Base-by-base conservation (phyloP, 1,140 invertebrate genomes). In the Cydia fagiglandana region DNA sequence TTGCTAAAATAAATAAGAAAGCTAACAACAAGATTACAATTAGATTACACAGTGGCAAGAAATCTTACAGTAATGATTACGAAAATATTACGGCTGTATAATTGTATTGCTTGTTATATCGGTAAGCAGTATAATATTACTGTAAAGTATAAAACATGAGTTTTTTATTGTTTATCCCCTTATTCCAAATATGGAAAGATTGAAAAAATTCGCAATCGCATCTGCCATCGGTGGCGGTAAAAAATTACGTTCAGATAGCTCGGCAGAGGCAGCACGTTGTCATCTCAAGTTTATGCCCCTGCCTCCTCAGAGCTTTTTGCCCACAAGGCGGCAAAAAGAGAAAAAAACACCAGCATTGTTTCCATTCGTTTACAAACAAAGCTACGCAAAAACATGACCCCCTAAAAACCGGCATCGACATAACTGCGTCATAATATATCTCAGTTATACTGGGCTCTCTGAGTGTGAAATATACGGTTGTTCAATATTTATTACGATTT, bases 391-490 rank as follows among this genome's bases (percentile, higher is more conserved):
- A 89, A 88, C 84, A 80, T 77, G 74, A 80, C 82, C 77, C 83
- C 86, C 79, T 81, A 88, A 88, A 87, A 87, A 87, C 79, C 64
- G 38, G 77, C 77, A 78, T 82, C 84, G 83, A 86, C 80, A 86
- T 83, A 86, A 78, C 74, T 79, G 80, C 80, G 88, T 88, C 88
- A 90, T 88, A 88, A 90, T 89, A 90, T 89, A 91, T 91, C 87
- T 86, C 83, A 84, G 85, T 89, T 89, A 70, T 70, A 87, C 83
- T 30, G 82, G 79, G 80, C 83, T 82, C 84, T 73, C 75, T 85
- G 86, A 91, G 90, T 91, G 90, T 90, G 86, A 91, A 90, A 89
- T 90, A 89, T 90, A 90, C 81, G 81, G 80, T 83, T 86, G 84
- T 86, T 88, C 86, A 88, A 90, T 90, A 91, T 91, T 89, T 91